phyloP scores from a whole-genome alignment of 1,140 invertebrate species.

The Bilobella aurantiaca region DNA sequence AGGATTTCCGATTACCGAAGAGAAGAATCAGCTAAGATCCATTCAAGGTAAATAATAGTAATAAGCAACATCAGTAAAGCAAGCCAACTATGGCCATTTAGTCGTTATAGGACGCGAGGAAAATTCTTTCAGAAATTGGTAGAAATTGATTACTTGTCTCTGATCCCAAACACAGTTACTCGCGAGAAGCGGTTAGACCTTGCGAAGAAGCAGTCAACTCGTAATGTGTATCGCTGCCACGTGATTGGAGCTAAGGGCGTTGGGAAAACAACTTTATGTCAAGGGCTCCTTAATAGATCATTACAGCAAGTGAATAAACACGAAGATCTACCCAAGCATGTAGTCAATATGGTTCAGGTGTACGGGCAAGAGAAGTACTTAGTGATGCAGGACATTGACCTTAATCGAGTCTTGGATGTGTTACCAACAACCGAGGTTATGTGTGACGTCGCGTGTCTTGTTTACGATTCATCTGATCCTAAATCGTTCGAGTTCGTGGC shows the following conservation, averaged over 20 bases:
- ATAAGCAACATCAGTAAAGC: too few relatives aligned
- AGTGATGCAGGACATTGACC: slow-evolving; percentile 67
- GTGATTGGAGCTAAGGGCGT: slow-evolving; percentile 85
- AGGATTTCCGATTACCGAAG: slow-evolving; percentile 86
- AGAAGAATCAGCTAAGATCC: slow-evolving; percentile 74
- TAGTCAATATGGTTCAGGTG: slow-evolving; percentile 58
- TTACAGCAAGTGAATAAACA: too few relatives aligned
- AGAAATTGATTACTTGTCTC: too few relatives aligned
- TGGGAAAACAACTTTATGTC: slow-evolving; percentile 90
- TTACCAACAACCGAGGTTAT: slow-evolving; percentile 80
- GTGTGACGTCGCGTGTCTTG: slow-evolving; percentile 95
- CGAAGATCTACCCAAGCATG: slow-evolving; percentile 38
- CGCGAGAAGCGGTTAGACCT: slow-evolving; percentile 89
- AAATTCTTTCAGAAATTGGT: too few relatives aligned
- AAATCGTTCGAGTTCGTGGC: slow-evolving; percentile 95
- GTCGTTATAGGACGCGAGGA: too few relatives aligned
- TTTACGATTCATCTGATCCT: slow-evolving; percentile 87
- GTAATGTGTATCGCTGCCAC: slow-evolving; percentile 94
- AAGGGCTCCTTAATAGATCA: slow-evolving; percentile 61
- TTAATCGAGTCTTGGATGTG: slow-evolving; percentile 75
- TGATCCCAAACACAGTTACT: too few relatives aligned
- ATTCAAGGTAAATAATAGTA: too few relatives aligned
- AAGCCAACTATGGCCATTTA: too few relatives aligned
- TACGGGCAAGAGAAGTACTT: slow-evolving; percentile 91
- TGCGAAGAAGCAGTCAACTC: slow-evolving; percentile 84